Percentiles rank a stretch among this genome's conserved stretches.
These are phyloP conservation scores for Buphagus erythrorhynchus DNA, from an alignment of 2,797 vertebrate genomes.

Conservation along the genomic window DNA sequence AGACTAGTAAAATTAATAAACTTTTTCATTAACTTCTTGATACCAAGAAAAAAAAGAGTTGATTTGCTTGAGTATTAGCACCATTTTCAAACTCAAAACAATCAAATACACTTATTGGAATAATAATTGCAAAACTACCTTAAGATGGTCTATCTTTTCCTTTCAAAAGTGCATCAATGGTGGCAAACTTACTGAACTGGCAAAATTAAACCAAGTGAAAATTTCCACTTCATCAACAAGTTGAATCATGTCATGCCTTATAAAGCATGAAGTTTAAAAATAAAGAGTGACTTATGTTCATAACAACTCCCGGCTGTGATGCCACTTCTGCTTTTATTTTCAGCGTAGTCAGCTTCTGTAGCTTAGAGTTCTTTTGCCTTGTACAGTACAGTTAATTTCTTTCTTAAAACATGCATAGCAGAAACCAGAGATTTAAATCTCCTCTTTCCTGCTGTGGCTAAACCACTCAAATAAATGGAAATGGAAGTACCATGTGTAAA, in stretches of 20 bases:
- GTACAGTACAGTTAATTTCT: neutral
- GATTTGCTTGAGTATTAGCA: neutral
- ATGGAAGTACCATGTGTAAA: neutral
- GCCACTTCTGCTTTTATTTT: conserved; percentile 27
- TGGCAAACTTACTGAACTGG: neutral
- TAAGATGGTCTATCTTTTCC: neutral
- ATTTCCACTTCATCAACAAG: conserved; percentile 8
- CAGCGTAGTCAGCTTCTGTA: neutral
- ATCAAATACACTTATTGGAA: neutral
- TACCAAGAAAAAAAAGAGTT: neutral
- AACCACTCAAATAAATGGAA: conserved; percentile 3
- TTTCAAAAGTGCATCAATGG: neutral
- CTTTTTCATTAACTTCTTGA: neutral
- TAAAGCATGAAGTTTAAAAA: conserved; percentile 36
- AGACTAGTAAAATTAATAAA: neutral
- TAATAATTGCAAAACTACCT: neutral
- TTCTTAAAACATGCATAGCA: neutral
- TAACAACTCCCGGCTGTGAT: neutral
- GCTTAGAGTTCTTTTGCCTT: neutral
- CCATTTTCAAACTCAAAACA: neutral
- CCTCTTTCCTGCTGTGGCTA: conserved; percentile 4
- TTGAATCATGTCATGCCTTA: neutral
- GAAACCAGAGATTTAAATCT: conserved; percentile 35
- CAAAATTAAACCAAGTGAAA: conserved; percentile 17
- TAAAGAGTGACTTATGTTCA: neutral